Base-by-base conservation (phyloP, 2,888 invertebrate genomes). In the Idaea aversata region DNA sequence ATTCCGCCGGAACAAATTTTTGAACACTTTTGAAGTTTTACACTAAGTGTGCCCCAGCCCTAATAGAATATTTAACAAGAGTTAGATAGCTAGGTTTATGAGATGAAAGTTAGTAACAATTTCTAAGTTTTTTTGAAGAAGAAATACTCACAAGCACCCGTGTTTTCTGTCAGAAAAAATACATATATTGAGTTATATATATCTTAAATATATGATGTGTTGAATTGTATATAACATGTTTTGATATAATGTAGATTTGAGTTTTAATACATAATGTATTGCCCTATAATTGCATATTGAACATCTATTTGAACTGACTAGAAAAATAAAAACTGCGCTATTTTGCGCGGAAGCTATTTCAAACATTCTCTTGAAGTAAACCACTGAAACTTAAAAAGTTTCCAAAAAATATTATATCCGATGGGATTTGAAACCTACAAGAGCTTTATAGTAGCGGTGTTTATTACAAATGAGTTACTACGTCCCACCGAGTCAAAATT, bases 111-210 rank as follows among this genome's bases (percentile, higher is more conserved):
- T 82, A 83, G 71, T 77, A 74, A 81, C 77, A 74, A 64, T 77
- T 66, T 69, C 68, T 77, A 82, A 70, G 71, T 74, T 81, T 78
- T 82, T 75, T 72, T 47, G 7, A 47, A 47, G 47, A 47, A 47
- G 74, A 75, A 70, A 87, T 92, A 92, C 92, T 92, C 88, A 92
- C 92, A 90, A 84, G 91, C 88, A 83, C 91, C 91, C 86, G 91
- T 88, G 90, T 89, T 91, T 77, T 92, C 92, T 92, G 91, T 81
- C 85, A 85, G 88, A 88, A 81, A 90, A 90, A 91, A 89, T 84
- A 86, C 79, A 88, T 83, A 78, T 67, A 73, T 72, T 72, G 81
- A 80, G 83, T 76, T 82, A 73, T 73, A 75, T 68, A 73, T 72
- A 66, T 47, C 25, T 25, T 25, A 25, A 47, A 47, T 47, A 13